Base-by-base conservation (phyloP, 2,113 vertebrate species). In the Hucho hucho region DNA sequence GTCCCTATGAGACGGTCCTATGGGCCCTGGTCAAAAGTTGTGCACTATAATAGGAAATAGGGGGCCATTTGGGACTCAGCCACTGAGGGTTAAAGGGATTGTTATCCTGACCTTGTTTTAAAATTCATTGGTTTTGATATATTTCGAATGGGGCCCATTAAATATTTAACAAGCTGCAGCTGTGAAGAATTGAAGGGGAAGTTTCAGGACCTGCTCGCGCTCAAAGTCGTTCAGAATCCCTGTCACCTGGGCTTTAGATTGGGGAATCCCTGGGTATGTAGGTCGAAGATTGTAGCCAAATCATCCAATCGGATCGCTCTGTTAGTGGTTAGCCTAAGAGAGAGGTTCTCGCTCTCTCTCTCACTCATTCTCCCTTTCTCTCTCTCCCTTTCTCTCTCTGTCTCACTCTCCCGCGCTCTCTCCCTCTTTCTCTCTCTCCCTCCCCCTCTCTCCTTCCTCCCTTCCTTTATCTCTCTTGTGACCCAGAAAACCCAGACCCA, bases 121-220 rank as follows among this genome's bases (percentile, higher is more conserved):
- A 87, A 87, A 88, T 90, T 78, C 77, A 87, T 75, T 75, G 72
- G 71, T 78, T 84, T 82, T 75, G 43, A 87, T 74, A 69, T 75
- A 79, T 72, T 77, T 69, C 67, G 70, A 79, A 86, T 20, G 22
- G 58, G 64, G 59, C 76, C 69, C 72, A 79, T 90, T 68, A 86
- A 88, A 87, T 78, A 90, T 87, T 76, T 78, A 83, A 70, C 63
- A 73, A 73, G 46, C 24, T 74, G 56, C 85, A 85, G 87, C 82
- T 87, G 88, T 59, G 64, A 72, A 72, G 75, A 81, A 78, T 87
- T 79, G 81, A 83, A 81, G 61, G 26, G 24, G 67, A 72, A 24
- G 64, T 28, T 80, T 71, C 20, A 26, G 58, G 20, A 3, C 4
- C 46, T 47, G 61, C 58, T 28, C 2, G n/a, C 3, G 18, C 13